Percentiles rank a stretch among this genome's conserved stretches.
These are phyloP conservation scores for Trichomalopsis sarcophagae DNA, from an alignment of 1,140 invertebrate genomes.

Conservation along the genomic window DNA sequence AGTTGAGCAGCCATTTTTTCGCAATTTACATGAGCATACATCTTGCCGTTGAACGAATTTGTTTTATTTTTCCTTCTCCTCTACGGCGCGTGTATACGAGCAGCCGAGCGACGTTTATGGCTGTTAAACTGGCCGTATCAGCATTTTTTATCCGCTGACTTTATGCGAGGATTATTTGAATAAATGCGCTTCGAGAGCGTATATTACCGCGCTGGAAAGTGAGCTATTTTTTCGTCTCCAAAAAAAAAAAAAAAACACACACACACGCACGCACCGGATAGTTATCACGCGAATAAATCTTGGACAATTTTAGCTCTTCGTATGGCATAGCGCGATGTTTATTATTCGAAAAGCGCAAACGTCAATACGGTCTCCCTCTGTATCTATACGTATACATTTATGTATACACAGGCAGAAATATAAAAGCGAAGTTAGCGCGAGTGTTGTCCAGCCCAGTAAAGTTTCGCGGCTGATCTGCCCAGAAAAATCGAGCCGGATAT, in stretches of 20 bases:
- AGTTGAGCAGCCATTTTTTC: slow-evolving; percentile 5
- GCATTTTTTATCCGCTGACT: slow-evolving; percentile 29
- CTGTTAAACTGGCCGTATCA: slow-evolving; percentile 29
- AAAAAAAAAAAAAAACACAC: no score
- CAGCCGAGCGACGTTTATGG: slow-evolving; percentile 5
- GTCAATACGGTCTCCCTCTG: not conserved
- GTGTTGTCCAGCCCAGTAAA: not conserved
- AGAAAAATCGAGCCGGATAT: slow-evolving; percentile 1
- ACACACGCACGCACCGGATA: not conserved
- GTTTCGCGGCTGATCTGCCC: not conserved
- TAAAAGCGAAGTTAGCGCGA: not conserved
- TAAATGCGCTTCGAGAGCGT: slow-evolving; percentile 13
- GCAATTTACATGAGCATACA: slow-evolving; percentile 10
- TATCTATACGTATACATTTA: not conserved
- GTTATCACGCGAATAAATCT: not conserved
- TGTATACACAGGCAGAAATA: not conserved
- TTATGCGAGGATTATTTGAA: slow-evolving; percentile 34
- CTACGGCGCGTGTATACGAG: not conserved
- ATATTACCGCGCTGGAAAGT: not conserved
- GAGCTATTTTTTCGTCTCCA: not conserved
- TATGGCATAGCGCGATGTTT: not conserved
- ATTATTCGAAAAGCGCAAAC: not conserved
- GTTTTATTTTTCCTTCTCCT: not conserved
- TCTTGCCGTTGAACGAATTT: not conserved
- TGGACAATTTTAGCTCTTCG: not conserved